Conservation (phyloP, 2,113 vertebrate genomes). For the Notechis scutatus region DNA sequence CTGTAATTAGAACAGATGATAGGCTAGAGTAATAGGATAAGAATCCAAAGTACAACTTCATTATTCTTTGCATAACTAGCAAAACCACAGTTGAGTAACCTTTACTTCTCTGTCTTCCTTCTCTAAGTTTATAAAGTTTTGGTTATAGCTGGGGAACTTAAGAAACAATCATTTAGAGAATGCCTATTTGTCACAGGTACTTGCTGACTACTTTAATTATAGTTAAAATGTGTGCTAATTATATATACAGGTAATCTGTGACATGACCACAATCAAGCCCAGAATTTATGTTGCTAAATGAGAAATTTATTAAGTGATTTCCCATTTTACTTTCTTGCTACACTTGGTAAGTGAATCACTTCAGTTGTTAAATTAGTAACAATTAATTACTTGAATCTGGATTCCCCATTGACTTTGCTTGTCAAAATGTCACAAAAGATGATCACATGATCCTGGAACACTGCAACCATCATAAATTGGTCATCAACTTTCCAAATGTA, state of each 20-base stretch:
- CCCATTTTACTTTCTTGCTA: neutral
- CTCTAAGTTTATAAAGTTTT: neutral
- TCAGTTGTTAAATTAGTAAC: neutral
- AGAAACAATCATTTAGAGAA: neutral
- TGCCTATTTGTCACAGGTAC: neutral
- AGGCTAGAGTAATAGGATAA: neutral
- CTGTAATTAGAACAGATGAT: neutral
- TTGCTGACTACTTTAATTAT: neutral
- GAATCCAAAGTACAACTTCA: neutral
- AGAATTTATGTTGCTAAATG: neutral
- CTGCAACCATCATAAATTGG: neutral
- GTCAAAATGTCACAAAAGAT: neutral
- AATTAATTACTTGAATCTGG: neutral
- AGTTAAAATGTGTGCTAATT: neutral
- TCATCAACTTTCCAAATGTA: neutral
- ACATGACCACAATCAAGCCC: neutral
- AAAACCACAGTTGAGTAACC: neutral
- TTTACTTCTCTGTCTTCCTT: neutral
- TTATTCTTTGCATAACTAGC: neutral
- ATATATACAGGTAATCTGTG: neutral
- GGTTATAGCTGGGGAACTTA: neutral
- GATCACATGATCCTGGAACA: neutral
- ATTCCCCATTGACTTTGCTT: neutral
- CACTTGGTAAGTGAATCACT: neutral
- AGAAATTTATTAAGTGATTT: neutral